Conservation (phyloP, 1,140 invertebrate genomes). For the Drosophila triauraria region DNA sequence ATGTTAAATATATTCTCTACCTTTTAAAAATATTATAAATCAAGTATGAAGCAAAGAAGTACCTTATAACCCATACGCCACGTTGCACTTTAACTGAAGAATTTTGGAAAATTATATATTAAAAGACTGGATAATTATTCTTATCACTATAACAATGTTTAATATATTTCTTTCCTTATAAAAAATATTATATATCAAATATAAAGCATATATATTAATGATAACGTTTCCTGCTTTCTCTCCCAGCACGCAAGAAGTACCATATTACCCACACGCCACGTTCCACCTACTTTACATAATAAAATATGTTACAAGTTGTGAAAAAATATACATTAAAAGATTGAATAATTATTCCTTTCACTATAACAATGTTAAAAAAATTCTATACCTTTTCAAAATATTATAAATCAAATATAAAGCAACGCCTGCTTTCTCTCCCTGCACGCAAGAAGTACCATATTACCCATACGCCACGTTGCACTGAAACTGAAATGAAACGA, state of each 20-base stretch:
- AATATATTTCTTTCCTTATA: neutral
- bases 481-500: slow-evolving; percentile 44
- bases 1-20: too few species aligned
- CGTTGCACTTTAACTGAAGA: too few species aligned
- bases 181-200: neutral
- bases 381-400: neutral
- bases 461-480: slow-evolving; percentile 69
- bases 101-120: too few species aligned
- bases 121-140: slow-evolving; percentile 3
- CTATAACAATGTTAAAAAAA: neutral
- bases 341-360: neutral
- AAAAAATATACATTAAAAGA: neutral
- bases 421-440: neutral
- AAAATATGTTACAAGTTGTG: too few species aligned
- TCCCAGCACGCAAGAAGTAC: too few species aligned
- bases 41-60: too few species aligned
- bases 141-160: too few species aligned
- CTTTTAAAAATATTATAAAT: neutral
- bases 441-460: slow-evolving; percentile 30
- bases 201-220: too few species aligned
- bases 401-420: too few species aligned
- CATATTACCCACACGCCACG: too few species aligned
- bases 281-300: neutral
- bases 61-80: too few species aligned
- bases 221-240: too few species aligned